Base-by-base conservation (phyloP, 1,140 invertebrate genomes). In the Drusus annulatus region DNA sequence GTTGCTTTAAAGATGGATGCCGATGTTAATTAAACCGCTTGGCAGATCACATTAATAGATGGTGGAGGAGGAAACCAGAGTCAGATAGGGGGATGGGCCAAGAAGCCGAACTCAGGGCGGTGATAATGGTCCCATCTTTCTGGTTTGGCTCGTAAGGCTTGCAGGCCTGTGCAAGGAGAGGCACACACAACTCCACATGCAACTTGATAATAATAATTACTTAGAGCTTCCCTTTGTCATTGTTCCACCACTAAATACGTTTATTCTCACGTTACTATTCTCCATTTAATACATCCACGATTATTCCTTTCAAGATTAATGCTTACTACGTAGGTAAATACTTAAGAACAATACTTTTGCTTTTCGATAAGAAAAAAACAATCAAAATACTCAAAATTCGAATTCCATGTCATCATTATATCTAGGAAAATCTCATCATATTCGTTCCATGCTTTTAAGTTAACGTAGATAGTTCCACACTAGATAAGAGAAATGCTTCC, bases 21-120 rank as follows among this genome's bases (percentile, higher is more conserved):
- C 76, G 69, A 81, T 78, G 80, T 81, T 81, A 81, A 81, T 81
- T 81, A 81, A 81, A 81, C 80, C 68, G 69, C 76, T 81, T 60
- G 74, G 75, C 71, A 71, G 76, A 81, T 78, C 80, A 58, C 76
- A 81, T 81, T 81, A 81, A 81, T 81, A 81, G 76, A 81, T 81
- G 80, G 76, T 23, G 76, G 62, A 28, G 69, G 80, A 69, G 65
- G 65, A 45, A 69, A 69, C 65, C 65, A 69, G 65, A 58, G n/a
- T 15, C 23, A 58, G 71, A 25, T 65, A 45, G 69, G 69, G 69
- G 69, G 69, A 17, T 28, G 69, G 69, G 21, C 69, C 19, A 23
- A 28, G 62, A 45, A 19, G 17, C 68, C 31, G 68, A 17, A 28
- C 50, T 16, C 51, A 56, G 69, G 69, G 50, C 69, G 69, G 69